These are phyloP conservation scores for Myopa testacea DNA, from an alignment of 2,888 invertebrate species.

Conservation along the genomic window DNA sequence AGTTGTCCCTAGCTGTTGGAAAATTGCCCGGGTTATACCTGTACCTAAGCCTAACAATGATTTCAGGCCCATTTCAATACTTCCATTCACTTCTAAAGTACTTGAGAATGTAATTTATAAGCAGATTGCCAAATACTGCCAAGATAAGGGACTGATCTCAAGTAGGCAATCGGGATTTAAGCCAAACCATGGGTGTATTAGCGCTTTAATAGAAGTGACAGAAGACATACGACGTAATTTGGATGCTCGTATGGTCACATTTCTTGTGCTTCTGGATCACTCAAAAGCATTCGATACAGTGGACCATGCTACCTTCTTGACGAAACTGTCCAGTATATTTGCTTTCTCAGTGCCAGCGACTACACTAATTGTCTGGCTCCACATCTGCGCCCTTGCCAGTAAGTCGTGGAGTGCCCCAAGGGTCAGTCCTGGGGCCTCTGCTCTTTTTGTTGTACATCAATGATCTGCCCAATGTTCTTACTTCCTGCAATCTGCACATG, in stretches of 20 bases:
- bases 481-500: not conserved
- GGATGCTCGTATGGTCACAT: not conserved
- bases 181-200: not conserved
- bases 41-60: not conserved
- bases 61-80: not conserved
- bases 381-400: not conserved
- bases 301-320: not conserved
- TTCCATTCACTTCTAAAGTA: slow-evolving; percentile 11
- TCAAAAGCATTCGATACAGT: not conserved
- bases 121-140: not conserved
- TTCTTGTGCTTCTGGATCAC: not conserved
- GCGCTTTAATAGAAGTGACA: not conserved
- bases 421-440: slow-evolving; percentile 10
- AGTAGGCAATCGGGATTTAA: not conserved
- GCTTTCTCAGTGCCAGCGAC: not conserved
- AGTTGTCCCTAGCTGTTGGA: no score
- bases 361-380: not conserved
- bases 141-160: not conserved
- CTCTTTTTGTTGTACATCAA: slow-evolving; percentile 1
- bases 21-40: no score
- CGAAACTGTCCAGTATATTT: not conserved
- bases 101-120: slow-evolving; percentile 14
- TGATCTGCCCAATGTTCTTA: not conserved
- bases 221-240: not conserved
- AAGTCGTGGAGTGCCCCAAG: slow-evolving; percentile 1